phyloP scores from a whole-genome alignment of 2,888 invertebrate genomes.

The Caenorhabditis sp. region DNA sequence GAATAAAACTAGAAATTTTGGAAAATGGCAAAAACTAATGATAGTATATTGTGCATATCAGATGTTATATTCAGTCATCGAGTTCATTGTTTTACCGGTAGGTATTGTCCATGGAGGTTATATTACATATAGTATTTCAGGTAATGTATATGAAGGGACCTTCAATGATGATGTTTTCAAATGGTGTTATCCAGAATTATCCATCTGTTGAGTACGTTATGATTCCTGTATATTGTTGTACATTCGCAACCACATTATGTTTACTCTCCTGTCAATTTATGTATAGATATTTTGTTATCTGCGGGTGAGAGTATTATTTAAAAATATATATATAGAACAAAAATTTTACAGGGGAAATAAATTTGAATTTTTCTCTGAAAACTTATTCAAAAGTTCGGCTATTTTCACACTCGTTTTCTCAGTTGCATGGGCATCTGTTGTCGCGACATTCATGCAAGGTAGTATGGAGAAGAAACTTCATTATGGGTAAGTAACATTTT shows the following conservation, averaged over 20 bases:
- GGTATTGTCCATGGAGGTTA: neutral
- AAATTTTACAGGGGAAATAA: neutral
- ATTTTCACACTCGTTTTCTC: neutral
- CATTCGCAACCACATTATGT: slow-evolving; percentile 19
- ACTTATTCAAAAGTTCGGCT: neutral
- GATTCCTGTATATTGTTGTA: slow-evolving; percentile 18
- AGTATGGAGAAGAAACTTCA: neutral
- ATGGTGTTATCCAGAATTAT: slow-evolving; percentile 14
- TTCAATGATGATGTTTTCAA: slow-evolving; percentile 12
- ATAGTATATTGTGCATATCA: slow-evolving; percentile 12
- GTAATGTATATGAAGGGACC: slow-evolving; percentile 18
- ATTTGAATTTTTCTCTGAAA: neutral
- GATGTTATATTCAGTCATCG: slow-evolving; percentile 17
- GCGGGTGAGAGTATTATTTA: slow-evolving; percentile 7
- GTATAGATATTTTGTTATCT: slow-evolving; percentile 26
- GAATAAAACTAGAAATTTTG: slow-evolving; percentile 9
- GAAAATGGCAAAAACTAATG: slow-evolving; percentile 23
- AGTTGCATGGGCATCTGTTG: neutral
- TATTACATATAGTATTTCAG: neutral
- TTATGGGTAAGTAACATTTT: neutral
- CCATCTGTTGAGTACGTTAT: slow-evolving; percentile 4
- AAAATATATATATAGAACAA: neutral
- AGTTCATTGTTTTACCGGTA: slow-evolving; percentile 17
- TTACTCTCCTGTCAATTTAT: slow-evolving; percentile 18
- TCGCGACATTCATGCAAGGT: neutral